A percentile compares a stretch with the other conserved stretches of the same genome.
phyloP scores from a whole-genome alignment of 1,140 invertebrate genomes.

The Aphaenogaster ashmeadi region DNA sequence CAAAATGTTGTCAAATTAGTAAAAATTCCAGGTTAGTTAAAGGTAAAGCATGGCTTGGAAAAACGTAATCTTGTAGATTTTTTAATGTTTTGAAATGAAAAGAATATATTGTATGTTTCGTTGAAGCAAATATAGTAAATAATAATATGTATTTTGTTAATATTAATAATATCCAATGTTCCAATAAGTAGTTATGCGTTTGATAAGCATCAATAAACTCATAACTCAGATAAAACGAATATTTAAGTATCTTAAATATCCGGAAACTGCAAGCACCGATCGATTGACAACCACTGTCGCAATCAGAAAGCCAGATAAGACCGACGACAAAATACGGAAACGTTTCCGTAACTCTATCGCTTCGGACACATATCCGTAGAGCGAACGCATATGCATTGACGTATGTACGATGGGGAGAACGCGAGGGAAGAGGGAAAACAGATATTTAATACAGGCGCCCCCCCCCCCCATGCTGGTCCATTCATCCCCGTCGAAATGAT shows the following conservation, averaged over 20 bases:
- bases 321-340: slow-evolving; percentile 70
- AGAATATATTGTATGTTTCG: background rate
- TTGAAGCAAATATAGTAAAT: background rate
- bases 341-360: slow-evolving; percentile 63
- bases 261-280: background rate
- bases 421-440: background rate
- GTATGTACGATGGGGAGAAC: background rate
- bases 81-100: background rate
- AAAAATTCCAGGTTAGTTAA: background rate
- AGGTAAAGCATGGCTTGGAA: background rate
- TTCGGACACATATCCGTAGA: background rate
- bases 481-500: slow-evolving; percentile 54
- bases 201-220: background rate
- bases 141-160: background rate
- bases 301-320: slow-evolving; percentile 66
- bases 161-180: background rate
- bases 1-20: slow-evolving; percentile 1
- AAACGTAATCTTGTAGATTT: background rate
- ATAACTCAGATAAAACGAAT: background rate
- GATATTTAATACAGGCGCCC: slow-evolving; percentile 35
- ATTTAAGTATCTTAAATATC: background rate
- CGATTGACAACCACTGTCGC: slow-evolving; percentile 65
- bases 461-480: slow-evolving; percentile 22
- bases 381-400: background rate
- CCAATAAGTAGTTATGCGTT: background rate